phyloP scores from a whole-genome alignment of 2,113 vertebrate genomes.

The Clarias gariepinus region DNA sequence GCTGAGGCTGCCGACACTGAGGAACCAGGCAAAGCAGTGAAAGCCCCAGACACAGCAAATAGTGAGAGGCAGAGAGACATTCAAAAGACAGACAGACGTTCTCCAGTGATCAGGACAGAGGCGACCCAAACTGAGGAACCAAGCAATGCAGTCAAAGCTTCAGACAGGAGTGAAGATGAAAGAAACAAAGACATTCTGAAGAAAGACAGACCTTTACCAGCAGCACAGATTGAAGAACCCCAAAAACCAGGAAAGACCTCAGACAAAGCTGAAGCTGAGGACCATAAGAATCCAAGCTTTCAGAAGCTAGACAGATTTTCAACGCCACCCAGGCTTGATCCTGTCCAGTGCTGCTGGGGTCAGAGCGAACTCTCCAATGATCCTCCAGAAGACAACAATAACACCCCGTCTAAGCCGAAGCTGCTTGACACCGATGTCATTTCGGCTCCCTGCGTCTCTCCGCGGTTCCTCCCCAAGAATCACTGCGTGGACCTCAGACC shows the following conservation, averaged over 20 bases:
- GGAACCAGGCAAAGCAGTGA: neutral
- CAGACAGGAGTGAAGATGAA: neutral
- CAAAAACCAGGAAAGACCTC: neutral
- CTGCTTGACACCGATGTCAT: conserved; percentile 29
- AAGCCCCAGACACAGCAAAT: neutral
- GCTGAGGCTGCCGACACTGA: neutral
- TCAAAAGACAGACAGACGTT: conserved; percentile 4
- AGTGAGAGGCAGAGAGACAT: neutral
- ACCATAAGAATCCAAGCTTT: conserved; percentile 24
- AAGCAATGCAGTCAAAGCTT: neutral
- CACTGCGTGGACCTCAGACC: conserved; percentile 54
- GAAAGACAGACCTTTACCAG: neutral
- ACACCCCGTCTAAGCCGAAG: conserved; percentile 58
- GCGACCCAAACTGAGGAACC: conserved; percentile 25
- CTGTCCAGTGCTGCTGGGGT: conserved; percentile 65
- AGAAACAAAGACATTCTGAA: conserved; percentile 3
- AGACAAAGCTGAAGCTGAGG: conserved; percentile 39
- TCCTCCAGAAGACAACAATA: conserved; percentile 66
- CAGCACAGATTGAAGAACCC: neutral
- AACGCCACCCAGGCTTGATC: conserved; percentile 42
- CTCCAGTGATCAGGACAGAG: neutral
- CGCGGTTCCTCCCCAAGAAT: conserved; percentile 43
- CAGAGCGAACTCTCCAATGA: conserved; percentile 33
- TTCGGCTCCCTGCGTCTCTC: conserved; percentile 36
- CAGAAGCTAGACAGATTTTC: conserved; percentile 32